A percentile compares a stretch with the other conserved stretches of the same genome.
Evolutionary conservation across 2,113 vertebrate species (phyloP).

Genomic region (Trichechus manatus): DNA sequence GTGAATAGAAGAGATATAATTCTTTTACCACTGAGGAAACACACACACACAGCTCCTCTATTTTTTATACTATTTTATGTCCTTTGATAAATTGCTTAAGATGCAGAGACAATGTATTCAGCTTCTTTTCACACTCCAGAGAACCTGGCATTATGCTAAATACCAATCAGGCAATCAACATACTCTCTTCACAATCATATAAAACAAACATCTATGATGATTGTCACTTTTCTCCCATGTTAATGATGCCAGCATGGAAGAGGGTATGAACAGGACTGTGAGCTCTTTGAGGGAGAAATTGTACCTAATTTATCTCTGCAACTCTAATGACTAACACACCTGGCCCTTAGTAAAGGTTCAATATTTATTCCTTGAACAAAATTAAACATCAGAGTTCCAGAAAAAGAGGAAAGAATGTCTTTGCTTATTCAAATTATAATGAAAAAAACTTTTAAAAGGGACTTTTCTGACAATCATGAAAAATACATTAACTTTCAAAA

Average conservation of each 20-base stretch:
- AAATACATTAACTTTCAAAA: neutral
- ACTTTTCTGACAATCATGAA: conserved; percentile 54
- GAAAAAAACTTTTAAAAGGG: neutral
- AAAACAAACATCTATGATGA: neutral
- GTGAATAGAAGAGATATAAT: neutral
- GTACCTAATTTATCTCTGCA: neutral
- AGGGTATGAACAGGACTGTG: neutral
- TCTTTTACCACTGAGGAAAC: neutral
- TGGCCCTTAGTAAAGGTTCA: neutral
- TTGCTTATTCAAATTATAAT: neutral
- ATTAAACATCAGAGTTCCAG: neutral
- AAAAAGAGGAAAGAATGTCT: neutral
- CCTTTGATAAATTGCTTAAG: neutral
- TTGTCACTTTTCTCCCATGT: neutral
- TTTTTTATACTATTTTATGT: neutral
- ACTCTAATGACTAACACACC: neutral
- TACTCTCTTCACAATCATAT: neutral
- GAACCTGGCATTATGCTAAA: neutral
- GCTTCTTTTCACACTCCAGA: neutral
- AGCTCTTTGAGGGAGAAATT: neutral
- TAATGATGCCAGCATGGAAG: neutral
- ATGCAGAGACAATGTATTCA: neutral
- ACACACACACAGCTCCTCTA: neutral
- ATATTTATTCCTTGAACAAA: neutral
- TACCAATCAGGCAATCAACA: neutral